phyloP scores from a whole-genome alignment of 2,888 invertebrate species.

The Machimus rusticus region DNA sequence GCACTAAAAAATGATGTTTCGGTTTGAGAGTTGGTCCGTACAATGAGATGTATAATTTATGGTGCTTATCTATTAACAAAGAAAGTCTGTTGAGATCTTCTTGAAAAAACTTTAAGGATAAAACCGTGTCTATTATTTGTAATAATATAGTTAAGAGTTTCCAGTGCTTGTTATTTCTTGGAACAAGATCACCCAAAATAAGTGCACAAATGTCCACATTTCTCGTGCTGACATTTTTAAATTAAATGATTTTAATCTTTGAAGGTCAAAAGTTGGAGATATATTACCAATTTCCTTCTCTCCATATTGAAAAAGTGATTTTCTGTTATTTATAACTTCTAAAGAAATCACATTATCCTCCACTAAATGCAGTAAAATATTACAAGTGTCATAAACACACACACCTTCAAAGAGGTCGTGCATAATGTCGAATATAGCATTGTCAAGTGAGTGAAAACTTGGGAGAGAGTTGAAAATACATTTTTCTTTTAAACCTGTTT shows the following conservation, averaged over 20 bases:
- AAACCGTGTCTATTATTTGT: slow-evolving; percentile 42
- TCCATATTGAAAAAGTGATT: slow-evolving; percentile 48
- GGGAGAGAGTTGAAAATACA: slow-evolving; percentile 46
- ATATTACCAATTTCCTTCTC: slow-evolving; percentile 45
- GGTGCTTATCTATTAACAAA: slow-evolving; percentile 42
- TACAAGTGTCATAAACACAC: slow-evolving; percentile 48
- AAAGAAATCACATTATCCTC: slow-evolving; percentile 44
- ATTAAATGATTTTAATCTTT: slow-evolving; percentile 41
- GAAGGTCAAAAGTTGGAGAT: slow-evolving; percentile 37
- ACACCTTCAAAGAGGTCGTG: slow-evolving; percentile 50
- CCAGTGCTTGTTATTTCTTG: slow-evolving; percentile 43
- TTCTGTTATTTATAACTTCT: slow-evolving; percentile 47
- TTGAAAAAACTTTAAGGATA: slow-evolving; percentile 33
- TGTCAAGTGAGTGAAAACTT: slow-evolving; percentile 48
- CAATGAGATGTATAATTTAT: slow-evolving; percentile 42
- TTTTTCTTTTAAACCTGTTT: slow-evolving; percentile 46
- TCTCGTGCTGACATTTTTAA: slow-evolving; percentile 49
- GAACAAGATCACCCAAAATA: slow-evolving; percentile 45
- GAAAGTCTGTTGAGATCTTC: slow-evolving; percentile 34
- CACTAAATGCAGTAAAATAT: slow-evolving; percentile 44
- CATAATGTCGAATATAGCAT: slow-evolving; percentile 49
- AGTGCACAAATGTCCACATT: slow-evolving; percentile 42
- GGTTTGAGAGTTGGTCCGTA: slow-evolving; percentile 46
- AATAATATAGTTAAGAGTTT: slow-evolving; percentile 38
- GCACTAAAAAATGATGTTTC: slow-evolving; percentile 45